Conservation (phyloP, 2,113 vertebrate species). For the Perca flavescens region DNA sequence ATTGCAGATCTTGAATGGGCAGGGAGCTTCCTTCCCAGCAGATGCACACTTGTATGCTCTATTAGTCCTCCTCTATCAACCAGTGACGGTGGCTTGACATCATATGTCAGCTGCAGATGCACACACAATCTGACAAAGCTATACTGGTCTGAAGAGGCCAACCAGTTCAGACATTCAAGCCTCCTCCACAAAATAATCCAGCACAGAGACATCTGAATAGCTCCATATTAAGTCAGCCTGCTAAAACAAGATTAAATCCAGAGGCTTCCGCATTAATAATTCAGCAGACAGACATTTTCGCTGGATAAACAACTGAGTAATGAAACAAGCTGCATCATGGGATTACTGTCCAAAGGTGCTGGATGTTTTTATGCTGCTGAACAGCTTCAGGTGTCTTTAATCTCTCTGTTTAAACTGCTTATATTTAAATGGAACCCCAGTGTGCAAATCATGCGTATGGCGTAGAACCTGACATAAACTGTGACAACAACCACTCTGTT, state of each 20-base stretch:
- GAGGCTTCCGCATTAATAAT: constrained; percentile 31
- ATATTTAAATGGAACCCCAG: constrained; percentile 4
- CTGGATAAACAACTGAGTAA: constrained; percentile 61
- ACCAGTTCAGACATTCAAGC: constrained; percentile 32
- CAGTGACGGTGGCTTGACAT: constrained; percentile 29
- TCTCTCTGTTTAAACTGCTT: not conserved
- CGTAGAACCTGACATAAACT: constrained; percentile 12
- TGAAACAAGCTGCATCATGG: constrained; percentile 40
- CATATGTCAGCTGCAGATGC: constrained; percentile 61
- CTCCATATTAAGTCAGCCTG: constrained; percentile 42
- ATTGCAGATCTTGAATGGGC: constrained; percentile 63
- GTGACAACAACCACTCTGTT: not conserved
- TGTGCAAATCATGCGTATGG: not conserved
- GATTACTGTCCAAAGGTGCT: constrained; percentile 29
- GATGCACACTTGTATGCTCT: constrained; percentile 43
- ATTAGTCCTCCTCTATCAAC: constrained; percentile 29
- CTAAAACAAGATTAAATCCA: constrained; percentile 45
- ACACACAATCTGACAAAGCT: constrained; percentile 23
- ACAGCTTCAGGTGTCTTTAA: not conserved
- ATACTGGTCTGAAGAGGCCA: constrained; percentile 10
- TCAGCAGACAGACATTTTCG: constrained; percentile 46
- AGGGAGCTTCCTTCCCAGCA: constrained; percentile 61
- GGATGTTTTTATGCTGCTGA: not conserved
- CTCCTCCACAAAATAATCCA: constrained; percentile 25
- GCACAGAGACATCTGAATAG: constrained; percentile 34